Base-by-base conservation (phyloP, 2,797 vertebrate genomes). In the Menidia menidia region DNA sequence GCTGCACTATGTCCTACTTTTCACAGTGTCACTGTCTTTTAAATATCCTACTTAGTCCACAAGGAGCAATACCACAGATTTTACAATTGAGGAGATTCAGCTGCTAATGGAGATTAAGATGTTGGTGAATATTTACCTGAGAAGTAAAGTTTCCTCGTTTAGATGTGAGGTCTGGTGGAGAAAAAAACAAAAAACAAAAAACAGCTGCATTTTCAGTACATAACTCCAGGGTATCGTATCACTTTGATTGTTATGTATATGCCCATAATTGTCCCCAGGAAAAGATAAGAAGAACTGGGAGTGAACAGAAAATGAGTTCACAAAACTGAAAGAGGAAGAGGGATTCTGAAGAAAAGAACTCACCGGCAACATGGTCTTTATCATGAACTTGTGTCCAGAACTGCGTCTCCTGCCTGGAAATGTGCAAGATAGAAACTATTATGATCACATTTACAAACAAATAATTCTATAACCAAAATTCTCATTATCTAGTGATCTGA, bases 361-460 rank as follows among this genome's bases (percentile, higher is more conserved):
- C 68, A 92, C 92, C 92, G 39, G 88, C 75, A 18, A 77, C 33
- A 9, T 88, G 89, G 43, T 92, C 90, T 42, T 74, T 85, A 0
- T 52, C 13, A 0, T 91, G 89, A 64, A 78, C 60, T 25, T 71
- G 64, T 62, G 83, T 81, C 92, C 92, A 93, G 64, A 92, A 90
- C 35, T 85, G 73, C 3, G 80, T 73, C 16, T 88, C 84, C 48
- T 87, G 42, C 35, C 92, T 93, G 48, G 64, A 82, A 71, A 1
- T 69, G 10, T 53, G 57, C 6, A 82, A 63, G 15, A 75, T 10
- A 73, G 16, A 2, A 58, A 50, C 2, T 8, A 19, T 2, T 42
- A 13, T 25, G 7, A 30, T 12, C 10, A 3, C 19, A 51, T 51
- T 19, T 19, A 48, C 11, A 48, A 51, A 48, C 1, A 48, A 6